phyloP scores from a whole-genome alignment of 2,797 vertebrate genomes.

The Poliocrania exsul region DNA sequence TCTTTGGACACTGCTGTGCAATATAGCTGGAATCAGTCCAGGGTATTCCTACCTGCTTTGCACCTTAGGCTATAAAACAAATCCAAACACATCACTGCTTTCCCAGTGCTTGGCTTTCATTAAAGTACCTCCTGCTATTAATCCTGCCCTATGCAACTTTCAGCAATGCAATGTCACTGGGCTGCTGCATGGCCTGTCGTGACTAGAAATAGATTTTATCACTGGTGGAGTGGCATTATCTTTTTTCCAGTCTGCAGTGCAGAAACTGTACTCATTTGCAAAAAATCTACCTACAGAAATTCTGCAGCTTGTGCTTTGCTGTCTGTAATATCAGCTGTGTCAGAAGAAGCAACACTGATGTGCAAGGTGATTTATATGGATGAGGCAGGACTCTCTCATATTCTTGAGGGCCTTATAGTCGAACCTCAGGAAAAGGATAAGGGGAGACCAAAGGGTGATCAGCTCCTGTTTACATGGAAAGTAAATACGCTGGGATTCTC shows the following conservation, averaged over 20 bases:
- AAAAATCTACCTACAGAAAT: neutral
- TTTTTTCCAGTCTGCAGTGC: neutral
- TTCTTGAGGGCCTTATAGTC: neutral
- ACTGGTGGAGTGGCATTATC: neutral
- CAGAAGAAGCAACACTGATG: neutral
- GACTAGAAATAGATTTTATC: neutral
- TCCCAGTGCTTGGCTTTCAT: neutral
- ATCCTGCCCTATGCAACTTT: neutral
- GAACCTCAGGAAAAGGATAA: neutral
- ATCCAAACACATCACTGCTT: neutral
- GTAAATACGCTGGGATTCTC: neutral
- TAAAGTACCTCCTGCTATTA: neutral
- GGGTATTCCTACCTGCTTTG: constrained; percentile 34
- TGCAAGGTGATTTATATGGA: neutral
- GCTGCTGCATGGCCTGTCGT: neutral
- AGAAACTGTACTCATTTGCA: neutral
- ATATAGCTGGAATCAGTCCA: constrained; percentile 4
- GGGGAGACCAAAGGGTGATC: neutral
- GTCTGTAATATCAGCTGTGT: neutral
- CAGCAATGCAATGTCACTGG: neutral
- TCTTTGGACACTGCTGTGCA: neutral
- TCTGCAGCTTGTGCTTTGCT: neutral
- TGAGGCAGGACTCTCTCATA: neutral
- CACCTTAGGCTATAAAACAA: constrained; percentile 7
- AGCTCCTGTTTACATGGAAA: neutral